These are phyloP conservation scores for Oryzias javanicus DNA, from an alignment of 2,113 vertebrate species.

Conservation along the genomic window DNA sequence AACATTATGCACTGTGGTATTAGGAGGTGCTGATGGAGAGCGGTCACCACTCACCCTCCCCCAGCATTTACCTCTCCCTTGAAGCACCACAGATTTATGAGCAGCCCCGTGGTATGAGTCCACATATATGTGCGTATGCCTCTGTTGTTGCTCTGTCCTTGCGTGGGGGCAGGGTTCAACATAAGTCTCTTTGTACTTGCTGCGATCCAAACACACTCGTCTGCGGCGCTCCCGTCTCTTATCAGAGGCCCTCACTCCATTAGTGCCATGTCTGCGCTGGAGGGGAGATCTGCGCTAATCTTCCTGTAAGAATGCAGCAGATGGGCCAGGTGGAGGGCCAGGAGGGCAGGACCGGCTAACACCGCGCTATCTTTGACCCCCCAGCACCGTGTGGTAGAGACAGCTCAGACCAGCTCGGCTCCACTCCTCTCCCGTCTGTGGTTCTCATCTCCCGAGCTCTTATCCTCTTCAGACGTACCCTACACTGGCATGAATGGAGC, in stretches of 20 bases:
- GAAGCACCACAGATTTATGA: conserved; percentile 70
- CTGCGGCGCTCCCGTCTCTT: conserved; percentile 67
- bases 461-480: conserved; percentile 48
- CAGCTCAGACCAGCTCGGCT: conserved; percentile 65
- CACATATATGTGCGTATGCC: conserved; percentile 18
- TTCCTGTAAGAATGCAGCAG: conserved; percentile 76
- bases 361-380: conserved; percentile 67
- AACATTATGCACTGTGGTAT: conserved; percentile 51
- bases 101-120: conserved; percentile 50
- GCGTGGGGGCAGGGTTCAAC: conserved; percentile 65
- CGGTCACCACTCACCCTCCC: conserved; percentile 61
- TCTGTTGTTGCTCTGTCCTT: conserved; percentile 56
- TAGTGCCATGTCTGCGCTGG: conserved; percentile 76
- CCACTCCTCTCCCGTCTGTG: conserved; percentile 52
- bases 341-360: conserved; percentile 59
- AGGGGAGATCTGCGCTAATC: conserved; percentile 78
- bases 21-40: conserved; percentile 69
- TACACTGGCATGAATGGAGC: conserved; percentile 50
- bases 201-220: conserved; percentile 59
- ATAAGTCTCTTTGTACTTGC: conserved; percentile 63
- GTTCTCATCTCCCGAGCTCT: conserved; percentile 56
- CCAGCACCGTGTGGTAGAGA: conserved; percentile 70
- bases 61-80: conserved; percentile 49
- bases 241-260: conserved; percentile 78
- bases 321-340: conserved; percentile 72